Conservation (phyloP, 2,888 invertebrate genomes). For the Synanthedon tipuliformis region DNA sequence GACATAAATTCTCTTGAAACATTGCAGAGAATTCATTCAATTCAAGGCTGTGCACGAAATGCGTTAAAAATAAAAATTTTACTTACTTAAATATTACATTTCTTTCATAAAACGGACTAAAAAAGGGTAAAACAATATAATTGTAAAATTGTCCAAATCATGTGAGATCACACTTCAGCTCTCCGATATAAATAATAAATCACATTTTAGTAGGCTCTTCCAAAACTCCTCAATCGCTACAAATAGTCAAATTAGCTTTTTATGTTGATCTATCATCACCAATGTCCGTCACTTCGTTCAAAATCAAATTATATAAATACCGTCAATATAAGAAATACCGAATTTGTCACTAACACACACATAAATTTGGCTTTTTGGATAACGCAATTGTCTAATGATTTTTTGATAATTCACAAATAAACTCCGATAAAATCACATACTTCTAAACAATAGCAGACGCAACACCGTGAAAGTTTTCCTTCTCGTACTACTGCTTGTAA, state of each 20-base stretch:
- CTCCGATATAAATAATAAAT: constrained; percentile 38
- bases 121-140: constrained; percentile 3
- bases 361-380: constrained; percentile 38
- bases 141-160: constrained; percentile 33
- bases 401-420: too few species aligned
- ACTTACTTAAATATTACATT: constrained; percentile 19
- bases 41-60: constrained; percentile 45
- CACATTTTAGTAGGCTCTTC: constrained; percentile 50
- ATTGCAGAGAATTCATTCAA: constrained; percentile 22
- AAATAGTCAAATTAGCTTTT: constrained; percentile 2
- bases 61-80: constrained; percentile 18
- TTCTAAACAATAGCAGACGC: too few species aligned
- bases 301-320: not conserved
- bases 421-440: too few species aligned
- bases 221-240: constrained; percentile 23
- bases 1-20: constrained; percentile 5
- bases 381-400: not conserved
- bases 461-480: too few species aligned
- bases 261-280: constrained; percentile 2
- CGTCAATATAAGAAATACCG: not conserved
- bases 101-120: constrained; percentile 19
- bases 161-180: constrained; percentile 53
- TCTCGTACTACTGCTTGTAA: too few species aligned
- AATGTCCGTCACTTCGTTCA: constrained; percentile 6
- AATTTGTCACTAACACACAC: constrained; percentile 26